Percentiles rank a stretch among this genome's conserved stretches.
phyloP scores from a whole-genome alignment of 2,113 vertebrate species.

The Eidolon helvum region DNA sequence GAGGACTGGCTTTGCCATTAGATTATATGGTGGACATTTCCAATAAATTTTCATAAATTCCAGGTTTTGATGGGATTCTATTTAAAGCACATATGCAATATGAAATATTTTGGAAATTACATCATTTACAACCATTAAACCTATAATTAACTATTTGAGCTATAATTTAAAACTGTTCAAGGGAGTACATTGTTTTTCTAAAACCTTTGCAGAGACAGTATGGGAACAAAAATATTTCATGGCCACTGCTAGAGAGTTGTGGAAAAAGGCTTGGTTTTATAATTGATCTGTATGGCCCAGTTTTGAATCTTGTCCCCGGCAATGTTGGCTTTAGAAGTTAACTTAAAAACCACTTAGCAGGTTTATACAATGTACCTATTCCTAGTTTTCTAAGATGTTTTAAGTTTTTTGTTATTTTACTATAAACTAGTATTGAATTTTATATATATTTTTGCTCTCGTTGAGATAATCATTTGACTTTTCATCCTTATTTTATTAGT shows the following conservation, averaged over 20 bases:
- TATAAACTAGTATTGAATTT: background rate
- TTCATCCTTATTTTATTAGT: constrained; percentile 3
- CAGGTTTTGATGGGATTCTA: constrained; percentile 5
- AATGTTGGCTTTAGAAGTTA: constrained; percentile 8
- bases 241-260: background rate
- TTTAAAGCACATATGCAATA: constrained; percentile 1
- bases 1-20: constrained; percentile 15
- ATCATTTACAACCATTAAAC: constrained; percentile 21
- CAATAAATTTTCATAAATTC: constrained; percentile 26
- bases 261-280: background rate
- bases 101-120: background rate
- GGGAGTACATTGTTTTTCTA: background rate
- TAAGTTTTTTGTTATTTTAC: background rate
- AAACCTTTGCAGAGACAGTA: background rate
- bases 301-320: background rate
- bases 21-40: background rate
- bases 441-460: background rate
- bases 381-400: constrained; percentile 20
- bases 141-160: background rate
- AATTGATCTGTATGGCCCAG: background rate
- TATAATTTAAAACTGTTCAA: constrained; percentile 27
- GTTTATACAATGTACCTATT: background rate
- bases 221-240: constrained; percentile 3
- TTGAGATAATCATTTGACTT: background rate
- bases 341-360: background rate